Conservation (phyloP, 1,140 invertebrate species). For the Potamilus streckersoni region DNA sequence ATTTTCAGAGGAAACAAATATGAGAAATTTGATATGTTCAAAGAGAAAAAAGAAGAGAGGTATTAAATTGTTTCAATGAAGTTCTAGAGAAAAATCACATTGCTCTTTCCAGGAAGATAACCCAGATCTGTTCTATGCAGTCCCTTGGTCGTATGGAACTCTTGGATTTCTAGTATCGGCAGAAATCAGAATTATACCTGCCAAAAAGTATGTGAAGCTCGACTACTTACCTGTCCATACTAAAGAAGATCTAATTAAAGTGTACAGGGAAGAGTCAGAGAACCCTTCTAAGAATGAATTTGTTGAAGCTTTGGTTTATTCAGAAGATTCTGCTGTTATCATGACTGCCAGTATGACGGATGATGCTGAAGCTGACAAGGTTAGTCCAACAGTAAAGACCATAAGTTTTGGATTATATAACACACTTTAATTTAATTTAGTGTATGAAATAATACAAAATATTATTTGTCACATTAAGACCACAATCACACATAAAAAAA, state of each 20-base stretch:
- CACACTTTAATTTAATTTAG: no score
- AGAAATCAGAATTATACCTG: conserved; percentile 81
- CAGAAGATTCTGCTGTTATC: conserved; percentile 76
- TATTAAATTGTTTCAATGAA: no score
- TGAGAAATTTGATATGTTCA: no score
- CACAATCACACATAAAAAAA: no score
- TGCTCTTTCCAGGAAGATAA: conserved; percentile 73
- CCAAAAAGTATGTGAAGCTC: conserved; percentile 72
- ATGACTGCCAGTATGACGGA: conserved; percentile 80
- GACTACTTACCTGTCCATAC: conserved; percentile 77
- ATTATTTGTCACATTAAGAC: no score
- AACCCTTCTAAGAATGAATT: conserved; percentile 75
- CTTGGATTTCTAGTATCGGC: conserved; percentile 85
- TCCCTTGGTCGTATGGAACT: conserved; percentile 89
- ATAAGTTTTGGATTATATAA: no score
- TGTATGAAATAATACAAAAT: no score
- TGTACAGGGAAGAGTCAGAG: conserved; percentile 69
- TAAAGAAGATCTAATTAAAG: conserved; percentile 66
- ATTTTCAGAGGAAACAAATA: no score
- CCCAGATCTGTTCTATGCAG: conserved; percentile 79
- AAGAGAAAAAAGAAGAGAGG: no score
- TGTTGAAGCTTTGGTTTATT: conserved; percentile 81
- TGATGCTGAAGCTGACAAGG: conserved; percentile 73
- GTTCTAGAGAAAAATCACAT: not conserved
- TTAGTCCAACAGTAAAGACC: conserved; percentile 47